Percentiles rank a stretch among this genome's conserved stretches.
phyloP scores from a whole-genome alignment of 2,888 invertebrate species.

The Heteromurus nitidus region DNA sequence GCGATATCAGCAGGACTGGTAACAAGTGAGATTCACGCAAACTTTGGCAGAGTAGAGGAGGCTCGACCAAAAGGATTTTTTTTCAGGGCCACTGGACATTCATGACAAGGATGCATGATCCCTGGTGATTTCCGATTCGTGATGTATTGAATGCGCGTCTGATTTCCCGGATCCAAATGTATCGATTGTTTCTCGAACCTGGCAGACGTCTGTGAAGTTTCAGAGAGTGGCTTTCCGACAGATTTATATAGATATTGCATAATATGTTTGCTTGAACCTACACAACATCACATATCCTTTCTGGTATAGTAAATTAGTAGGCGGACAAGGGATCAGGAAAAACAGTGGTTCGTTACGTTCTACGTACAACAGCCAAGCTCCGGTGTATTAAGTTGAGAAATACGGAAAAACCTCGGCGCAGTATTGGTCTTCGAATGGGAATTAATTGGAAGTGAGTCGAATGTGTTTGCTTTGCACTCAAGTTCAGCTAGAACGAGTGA shows the following conservation, averaged over 20 bases:
- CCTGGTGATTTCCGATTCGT: constrained; percentile 34
- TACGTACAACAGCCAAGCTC: too few species aligned
- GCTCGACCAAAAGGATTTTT: not conserved
- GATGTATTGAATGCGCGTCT: constrained; percentile 50
- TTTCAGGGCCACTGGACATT: constrained; percentile 41
- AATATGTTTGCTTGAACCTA: too few species aligned
- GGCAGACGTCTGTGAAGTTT: constrained; percentile 6
- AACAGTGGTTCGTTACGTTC: too few species aligned
- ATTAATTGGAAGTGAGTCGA: constrained; percentile 59
- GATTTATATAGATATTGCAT: not conserved
- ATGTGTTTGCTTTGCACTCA: constrained; percentile 47
- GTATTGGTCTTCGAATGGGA: constrained; percentile 41
- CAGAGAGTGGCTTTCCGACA: constrained; percentile 7
- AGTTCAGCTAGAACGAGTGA: not conserved
- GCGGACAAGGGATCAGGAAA: too few species aligned
- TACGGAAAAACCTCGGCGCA: not conserved
- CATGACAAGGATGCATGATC: constrained; percentile 34
- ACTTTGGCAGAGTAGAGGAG: too few species aligned
- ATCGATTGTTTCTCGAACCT: constrained; percentile 33
- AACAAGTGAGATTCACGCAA: too few species aligned
- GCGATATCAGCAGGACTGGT: not conserved
- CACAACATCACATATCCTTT: not conserved
- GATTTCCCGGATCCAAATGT: constrained; percentile 39
- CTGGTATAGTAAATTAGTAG: not conserved
- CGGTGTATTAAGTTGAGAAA: too few species aligned